Percentiles rank a stretch among this genome's conserved stretches.
Evolutionary conservation across 2,113 vertebrate genomes (phyloP).

Genomic region (Rhegmatorhina hoffmannsi): DNA sequence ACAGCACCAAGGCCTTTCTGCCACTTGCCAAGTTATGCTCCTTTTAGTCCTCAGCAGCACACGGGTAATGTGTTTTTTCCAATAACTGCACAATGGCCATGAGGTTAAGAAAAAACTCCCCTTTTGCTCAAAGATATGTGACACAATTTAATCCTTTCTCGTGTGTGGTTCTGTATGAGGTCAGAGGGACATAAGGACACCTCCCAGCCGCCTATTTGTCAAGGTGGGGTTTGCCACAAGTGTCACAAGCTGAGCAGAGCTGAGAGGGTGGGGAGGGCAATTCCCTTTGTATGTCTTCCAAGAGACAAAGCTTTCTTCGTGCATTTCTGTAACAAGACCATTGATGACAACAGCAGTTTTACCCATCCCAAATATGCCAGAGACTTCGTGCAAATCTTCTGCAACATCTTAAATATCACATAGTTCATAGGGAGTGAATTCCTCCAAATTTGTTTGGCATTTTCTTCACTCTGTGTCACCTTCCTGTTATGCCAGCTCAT

Average conservation of each 20-base stretch:
- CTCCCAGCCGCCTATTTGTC: not conserved
- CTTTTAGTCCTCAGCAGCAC: not conserved
- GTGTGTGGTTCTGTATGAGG: not conserved
- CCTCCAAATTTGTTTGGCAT: not conserved
- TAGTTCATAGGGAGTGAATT: not conserved
- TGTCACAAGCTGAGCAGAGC: fast-evolving
- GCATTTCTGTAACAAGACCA: not conserved
- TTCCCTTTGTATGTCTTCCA: not conserved
- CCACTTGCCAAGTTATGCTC: not conserved
- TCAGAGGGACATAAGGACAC: not conserved
- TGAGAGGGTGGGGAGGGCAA: fast-evolving
- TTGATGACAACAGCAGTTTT: not conserved
- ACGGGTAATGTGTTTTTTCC: fast-evolving
- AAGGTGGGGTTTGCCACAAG: not conserved
- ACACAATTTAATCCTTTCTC: not conserved
- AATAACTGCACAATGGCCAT: not conserved
- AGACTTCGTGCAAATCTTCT: not conserved
- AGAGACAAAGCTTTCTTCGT: not conserved
- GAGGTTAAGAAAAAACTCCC: not conserved
- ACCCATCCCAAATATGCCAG: fast-evolving
- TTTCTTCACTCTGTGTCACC: not conserved
- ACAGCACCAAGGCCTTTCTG: not conserved
- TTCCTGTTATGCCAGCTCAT: not conserved
- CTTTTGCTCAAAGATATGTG: not conserved
- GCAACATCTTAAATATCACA: not conserved